A percentile compares a stretch with the other conserved stretches of the same genome.
These are phyloP conservation scores for Nanorana parkeri DNA, from an alignment of 2,113 vertebrate genomes.

Conservation along the genomic window DNA sequence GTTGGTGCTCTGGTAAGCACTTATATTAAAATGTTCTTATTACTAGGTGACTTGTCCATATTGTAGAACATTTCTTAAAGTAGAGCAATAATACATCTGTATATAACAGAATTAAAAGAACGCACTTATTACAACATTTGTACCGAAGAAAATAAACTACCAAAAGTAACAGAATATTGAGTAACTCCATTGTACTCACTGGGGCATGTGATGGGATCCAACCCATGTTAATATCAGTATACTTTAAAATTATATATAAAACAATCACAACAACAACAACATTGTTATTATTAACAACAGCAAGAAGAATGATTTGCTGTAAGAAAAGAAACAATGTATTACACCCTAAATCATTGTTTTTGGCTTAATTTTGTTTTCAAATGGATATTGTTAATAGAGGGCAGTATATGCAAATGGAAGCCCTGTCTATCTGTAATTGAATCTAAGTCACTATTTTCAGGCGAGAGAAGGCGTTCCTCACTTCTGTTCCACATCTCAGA, in stretches of 20 bases:
- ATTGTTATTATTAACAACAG: conserved; percentile 57
- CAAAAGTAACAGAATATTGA: no score
- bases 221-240: no score
- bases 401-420: conserved; percentile 53
- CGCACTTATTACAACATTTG: no score
- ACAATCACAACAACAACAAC: conserved; percentile 58
- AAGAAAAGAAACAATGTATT: neutral
- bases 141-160: no score
- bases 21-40: no score
- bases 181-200: no score
- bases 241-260: neutral
- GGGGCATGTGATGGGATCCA: no score
- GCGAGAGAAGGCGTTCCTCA: conserved; percentile 83
- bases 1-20: no score
- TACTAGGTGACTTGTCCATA: no score
- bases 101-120: no score
- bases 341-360: conserved; percentile 54
- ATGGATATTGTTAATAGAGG: conserved; percentile 38
- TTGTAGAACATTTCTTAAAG: no score
- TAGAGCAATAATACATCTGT: no score
- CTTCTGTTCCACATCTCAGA: conserved; percentile 88
- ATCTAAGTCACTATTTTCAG: conserved; percentile 97
- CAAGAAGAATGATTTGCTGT: neutral
- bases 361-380: conserved; percentile 69
- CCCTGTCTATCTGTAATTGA: conserved; percentile 97